Evolutionary conservation across 2,113 vertebrate species (phyloP), one percentile per base, ranked within the genome.

Genomic region (Theristicus caerulescens): DNA sequence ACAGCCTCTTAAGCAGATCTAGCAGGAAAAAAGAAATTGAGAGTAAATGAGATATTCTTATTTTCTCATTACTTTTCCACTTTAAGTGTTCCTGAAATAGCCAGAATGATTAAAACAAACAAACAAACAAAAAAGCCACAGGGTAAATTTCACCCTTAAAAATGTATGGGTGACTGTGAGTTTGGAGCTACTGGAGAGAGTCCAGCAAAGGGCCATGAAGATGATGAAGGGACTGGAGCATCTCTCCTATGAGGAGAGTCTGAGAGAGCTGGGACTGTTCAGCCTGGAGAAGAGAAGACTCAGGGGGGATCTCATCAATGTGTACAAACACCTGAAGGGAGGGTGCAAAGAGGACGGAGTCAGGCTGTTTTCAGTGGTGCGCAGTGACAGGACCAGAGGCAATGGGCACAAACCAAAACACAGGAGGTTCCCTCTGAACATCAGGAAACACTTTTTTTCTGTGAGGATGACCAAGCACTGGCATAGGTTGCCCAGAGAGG

Each of bases 71-170:
- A 91, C 36, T 91, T 94, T 88, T 93, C 25, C 49, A 69, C 52
- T 95, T 67, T 66, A 91, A 81, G 72, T 84, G 80, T 65, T 95
- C 94, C 83, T 76, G 27, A 96, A 95, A 96, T 92, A 96, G 80
- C 54, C 58, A 79, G 51, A 86, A 89, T 72, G 36, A 88, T 89
- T 91, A 81, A 69, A 93, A 80, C 34, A 91, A 92, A 73, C 8
- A 94, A 95, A 54, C 14, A 52, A 88, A 71, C 14, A 72, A 65
- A 76, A 59, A 83, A 76, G 9, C 40, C 79, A 65, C 66, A 51
- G 20, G 5, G 13, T 90, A 70, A 76, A 93, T 91, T 87, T 85
- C 58, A 79, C 17, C 11, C 69, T 74, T 86, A 49, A 85, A 82
- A 83, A 51, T 16, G 3, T 70, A 34, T 51, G 24, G 7, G 9